Conservation (phyloP, 37 sponge, comb jelly and placozoan genomes). For the Axinella damicornis region DNA sequence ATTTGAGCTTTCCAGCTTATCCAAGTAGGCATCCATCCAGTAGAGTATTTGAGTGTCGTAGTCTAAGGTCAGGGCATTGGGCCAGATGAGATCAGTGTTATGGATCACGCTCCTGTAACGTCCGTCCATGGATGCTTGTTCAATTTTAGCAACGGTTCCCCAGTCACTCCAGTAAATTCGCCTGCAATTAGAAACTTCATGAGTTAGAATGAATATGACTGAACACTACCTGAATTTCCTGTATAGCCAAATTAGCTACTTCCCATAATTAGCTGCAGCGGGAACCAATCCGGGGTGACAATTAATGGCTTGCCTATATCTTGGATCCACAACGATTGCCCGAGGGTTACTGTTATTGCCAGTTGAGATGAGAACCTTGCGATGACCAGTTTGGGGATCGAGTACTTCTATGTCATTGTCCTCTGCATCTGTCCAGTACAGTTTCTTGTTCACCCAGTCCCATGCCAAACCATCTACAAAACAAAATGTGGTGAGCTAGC, state of each 20-base stretch:
- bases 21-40: slow-evolving; percentile 25
- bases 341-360: not conserved
- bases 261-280: too few relatives aligned
- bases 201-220: too few relatives aligned
- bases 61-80: slow-evolving; percentile 47
- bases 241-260: too few relatives aligned
- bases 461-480: slow-evolving; percentile 61
- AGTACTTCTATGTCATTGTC: slow-evolving; percentile 7
- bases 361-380: not conserved
- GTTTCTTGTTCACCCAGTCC: slow-evolving; percentile 74
- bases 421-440: slow-evolving; percentile 76
- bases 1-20: slow-evolving; percentile 27
- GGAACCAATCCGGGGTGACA: too few relatives aligned
- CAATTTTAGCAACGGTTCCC: slow-evolving; percentile 57
- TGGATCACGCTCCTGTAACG: slow-evolving; percentile 17
- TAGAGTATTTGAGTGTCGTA: slow-evolving; percentile 29
- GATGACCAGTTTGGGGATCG: not conserved
- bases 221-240: too few relatives aligned
- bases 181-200: not conserved
- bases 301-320: slow-evolving; percentile 5
- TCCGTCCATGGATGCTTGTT: slow-evolving; percentile 71
- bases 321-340: slow-evolving; percentile 50
- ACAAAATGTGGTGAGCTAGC: not conserved
- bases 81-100: slow-evolving; percentile 18
- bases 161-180: slow-evolving; percentile 71